Conservation (phyloP, 2,797 vertebrate genomes). For the Pelobates cultripes region DNA sequence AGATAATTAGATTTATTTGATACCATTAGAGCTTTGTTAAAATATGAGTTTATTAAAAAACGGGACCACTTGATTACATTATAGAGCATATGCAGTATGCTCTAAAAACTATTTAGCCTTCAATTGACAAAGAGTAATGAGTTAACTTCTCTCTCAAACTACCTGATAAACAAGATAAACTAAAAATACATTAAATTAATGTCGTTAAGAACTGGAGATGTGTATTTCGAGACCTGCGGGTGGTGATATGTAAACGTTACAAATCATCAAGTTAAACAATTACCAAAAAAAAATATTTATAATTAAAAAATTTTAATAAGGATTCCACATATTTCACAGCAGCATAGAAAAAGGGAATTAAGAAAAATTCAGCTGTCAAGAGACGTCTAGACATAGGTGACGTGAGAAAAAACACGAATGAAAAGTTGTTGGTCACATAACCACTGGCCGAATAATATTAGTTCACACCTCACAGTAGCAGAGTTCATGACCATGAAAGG, state of each 20-base stretch:
- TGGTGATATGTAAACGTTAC: background rate
- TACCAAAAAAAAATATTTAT: too few species aligned
- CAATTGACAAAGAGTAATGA: constrained; percentile 14
- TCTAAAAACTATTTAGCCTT: constrained; percentile 1
- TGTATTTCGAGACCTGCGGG: background rate
- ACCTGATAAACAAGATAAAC: background rate
- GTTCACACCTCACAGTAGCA: too few species aligned
- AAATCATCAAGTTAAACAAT: too few species aligned
- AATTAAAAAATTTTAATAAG: too few species aligned
- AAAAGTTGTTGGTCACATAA: too few species aligned
- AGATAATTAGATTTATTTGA: background rate
- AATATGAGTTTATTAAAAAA: constrained; percentile 13
- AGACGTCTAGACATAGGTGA: too few species aligned
- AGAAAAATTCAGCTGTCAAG: too few species aligned
- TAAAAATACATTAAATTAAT: constrained; percentile 2
- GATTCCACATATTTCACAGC: too few species aligned
- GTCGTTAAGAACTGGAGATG: background rate
- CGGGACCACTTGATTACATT: background rate
- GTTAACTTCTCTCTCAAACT: background rate
- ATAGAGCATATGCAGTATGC: background rate
- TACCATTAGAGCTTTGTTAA: constrained; percentile 4
- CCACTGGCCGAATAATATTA: too few species aligned
- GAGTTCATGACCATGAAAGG: too few species aligned
- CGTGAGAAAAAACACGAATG: too few species aligned
- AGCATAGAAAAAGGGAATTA: too few species aligned